These are phyloP conservation scores for Drusus annulatus DNA, from an alignment of 1,140 invertebrate genomes.

Conservation along the genomic window DNA sequence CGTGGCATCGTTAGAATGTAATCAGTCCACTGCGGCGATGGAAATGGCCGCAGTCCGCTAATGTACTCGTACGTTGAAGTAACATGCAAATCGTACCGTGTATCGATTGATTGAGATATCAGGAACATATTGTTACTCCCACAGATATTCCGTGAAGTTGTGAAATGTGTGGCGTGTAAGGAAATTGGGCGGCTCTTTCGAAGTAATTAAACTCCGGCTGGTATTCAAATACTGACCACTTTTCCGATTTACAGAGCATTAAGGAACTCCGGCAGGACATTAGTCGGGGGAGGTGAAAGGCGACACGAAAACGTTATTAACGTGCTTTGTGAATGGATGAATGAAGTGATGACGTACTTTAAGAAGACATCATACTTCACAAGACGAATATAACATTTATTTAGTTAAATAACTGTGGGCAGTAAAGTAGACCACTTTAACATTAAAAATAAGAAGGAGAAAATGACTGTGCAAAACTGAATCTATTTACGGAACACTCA, in stretches of 20 bases:
- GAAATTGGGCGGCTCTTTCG: conserved; percentile 12
- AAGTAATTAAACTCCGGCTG: conserved; percentile 1
- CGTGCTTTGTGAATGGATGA: too few species aligned
- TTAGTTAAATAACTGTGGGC: too few species aligned
- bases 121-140: not conserved
- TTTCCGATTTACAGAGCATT: not conserved
- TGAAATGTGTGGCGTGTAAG: not conserved
- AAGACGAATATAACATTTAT: too few species aligned
- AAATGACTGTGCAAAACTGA: too few species aligned
- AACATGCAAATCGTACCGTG: conserved; percentile 19
- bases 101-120: conserved; percentile 24
- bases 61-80: conserved; percentile 2
- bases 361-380: too few species aligned
- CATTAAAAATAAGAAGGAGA: too few species aligned
- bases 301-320: too few species aligned
- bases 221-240: not conserved
- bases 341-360: too few species aligned
- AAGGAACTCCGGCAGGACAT: not conserved
- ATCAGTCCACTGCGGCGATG: conserved; percentile 12
- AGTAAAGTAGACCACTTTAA: too few species aligned
- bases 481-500: too few species aligned
- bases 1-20: conserved; percentile 1
- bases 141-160: not conserved
- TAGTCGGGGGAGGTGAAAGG: conserved; percentile 2
- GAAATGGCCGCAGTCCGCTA: conserved; percentile 8